Evolutionary conservation across 1,140 invertebrate genomes (phyloP).

Genomic region (Drosophila melanica): DNA sequence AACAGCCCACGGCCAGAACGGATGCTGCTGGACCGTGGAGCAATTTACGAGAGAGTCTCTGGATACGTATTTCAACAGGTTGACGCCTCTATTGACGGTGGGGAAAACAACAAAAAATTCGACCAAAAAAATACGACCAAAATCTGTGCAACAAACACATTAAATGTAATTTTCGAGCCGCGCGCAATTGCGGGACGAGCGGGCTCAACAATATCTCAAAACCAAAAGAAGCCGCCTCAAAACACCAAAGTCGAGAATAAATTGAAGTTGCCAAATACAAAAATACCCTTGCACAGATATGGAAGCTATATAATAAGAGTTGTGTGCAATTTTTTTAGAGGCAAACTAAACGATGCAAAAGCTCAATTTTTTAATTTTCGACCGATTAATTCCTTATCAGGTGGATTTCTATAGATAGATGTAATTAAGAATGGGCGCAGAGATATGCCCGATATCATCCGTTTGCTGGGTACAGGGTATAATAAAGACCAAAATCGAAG

Average conservation of each 20-base stretch:
- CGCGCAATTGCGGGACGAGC: slow-evolving; percentile 17
- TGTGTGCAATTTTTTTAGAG: too few species aligned
- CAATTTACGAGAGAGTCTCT: slow-evolving; percentile 54
- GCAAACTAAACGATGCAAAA: too few species aligned
- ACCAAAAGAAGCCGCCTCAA: slow-evolving; percentile 45
- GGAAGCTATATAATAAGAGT: too few species aligned
- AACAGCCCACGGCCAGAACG: slow-evolving; percentile 37
- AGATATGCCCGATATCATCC: too few species aligned
- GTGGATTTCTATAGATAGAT: too few species aligned
- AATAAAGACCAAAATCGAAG: slow-evolving; percentile 34
- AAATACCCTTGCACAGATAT: background rate
- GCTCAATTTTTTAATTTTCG: too few species aligned
- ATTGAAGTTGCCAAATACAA: background rate
- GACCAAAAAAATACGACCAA: slow-evolving; percentile 28
- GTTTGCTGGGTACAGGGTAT: background rate
- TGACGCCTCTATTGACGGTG: slow-evolving; percentile 64
- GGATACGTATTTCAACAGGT: slow-evolving; percentile 65
- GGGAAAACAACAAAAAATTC: background rate
- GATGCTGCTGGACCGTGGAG: slow-evolving; percentile 29
- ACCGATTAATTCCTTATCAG: too few species aligned
- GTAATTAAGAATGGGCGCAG: too few species aligned
- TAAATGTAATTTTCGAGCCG: slow-evolving; percentile 66
- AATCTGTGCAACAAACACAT: slow-evolving; percentile 58
- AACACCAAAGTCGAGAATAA: background rate
- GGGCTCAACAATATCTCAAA: background rate